Base-by-base conservation (phyloP, 2,797 vertebrate species). In the Sebastes umbrosus region DNA sequence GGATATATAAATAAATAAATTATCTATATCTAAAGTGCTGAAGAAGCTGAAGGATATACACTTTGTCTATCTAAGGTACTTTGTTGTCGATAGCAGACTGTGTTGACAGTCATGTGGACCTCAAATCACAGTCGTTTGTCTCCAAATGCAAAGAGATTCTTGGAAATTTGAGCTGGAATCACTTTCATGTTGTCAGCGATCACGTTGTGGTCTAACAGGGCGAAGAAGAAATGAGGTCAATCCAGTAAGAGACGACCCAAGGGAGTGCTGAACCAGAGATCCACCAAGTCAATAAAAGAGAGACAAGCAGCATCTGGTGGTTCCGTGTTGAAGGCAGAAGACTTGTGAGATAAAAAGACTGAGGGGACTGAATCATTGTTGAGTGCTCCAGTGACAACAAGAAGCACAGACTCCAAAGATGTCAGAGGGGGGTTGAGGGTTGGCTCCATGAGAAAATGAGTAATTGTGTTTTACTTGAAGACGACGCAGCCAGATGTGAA, bases 401-500 rank as follows among this genome's bases (percentile, higher is more conserved):
- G 32, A 66, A 70, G 62, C 71, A 18, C 43, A 25, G 36, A 50
- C 43, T 69, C 24, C 66, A 54, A 58, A 70, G 63, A 63, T 68
- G 70, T 75, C 31, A n/a, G 39, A 36, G 55, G n/a, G 32, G 8
- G 60, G 43, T 50, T 25, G 25, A 43, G 69, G 32, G 22, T 55
- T 59, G 50, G 46, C 62, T 85, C 70, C 67, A 55, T 24, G 80
- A 59, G 80, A 87, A 78, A 65, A 70, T n/a, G 57, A 85, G 50
- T 65, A 79, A 79, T 65, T 80, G 55, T 80, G 80, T 88, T 89
- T 81, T 39, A 46, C 13, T 75, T 57, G 24, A 63, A 27, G 25
- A 82, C 0, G 16, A 65, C 66, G 16, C 63, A 60, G 71, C 77
- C 75, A 69, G 86, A 88, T 79, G 84, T 84, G 82, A 86, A 86